Evolutionary conservation across 2,888 invertebrate species (phyloP).

Genomic region (Notocelia uddmanniana): DNA sequence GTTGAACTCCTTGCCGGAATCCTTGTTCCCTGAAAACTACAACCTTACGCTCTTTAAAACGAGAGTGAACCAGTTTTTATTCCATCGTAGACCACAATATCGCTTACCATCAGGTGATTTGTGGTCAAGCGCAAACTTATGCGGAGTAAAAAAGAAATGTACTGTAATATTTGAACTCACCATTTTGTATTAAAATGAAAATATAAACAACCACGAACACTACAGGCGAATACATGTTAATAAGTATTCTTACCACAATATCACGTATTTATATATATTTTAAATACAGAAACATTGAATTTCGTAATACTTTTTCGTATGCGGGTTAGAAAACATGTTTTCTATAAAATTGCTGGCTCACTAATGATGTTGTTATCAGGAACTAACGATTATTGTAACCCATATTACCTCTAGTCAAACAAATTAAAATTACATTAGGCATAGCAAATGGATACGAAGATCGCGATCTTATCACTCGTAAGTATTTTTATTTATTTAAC

Average conservation of each 20-base stretch:
- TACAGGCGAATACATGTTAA: neutral
- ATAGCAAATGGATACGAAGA: neutral
- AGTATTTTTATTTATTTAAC: neutral
- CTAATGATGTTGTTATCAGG: constrained; percentile 35
- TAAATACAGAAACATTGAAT: neutral
- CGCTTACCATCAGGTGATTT: no score
- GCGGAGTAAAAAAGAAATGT: no score
- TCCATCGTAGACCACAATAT: no score
- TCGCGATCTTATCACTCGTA: neutral
- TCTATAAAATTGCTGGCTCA: constrained; percentile 4
- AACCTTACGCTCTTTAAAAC: no score
- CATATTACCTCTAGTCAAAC: neutral
- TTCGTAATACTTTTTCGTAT: constrained; percentile 10
- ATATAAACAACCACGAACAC: constrained; percentile 1
- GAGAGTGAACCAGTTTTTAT: no score
- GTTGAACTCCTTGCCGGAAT: no score
- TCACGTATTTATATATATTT: constrained; percentile 11
- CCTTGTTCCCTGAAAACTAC: no score
- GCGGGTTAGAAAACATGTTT: constrained; percentile 28
- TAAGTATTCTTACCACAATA: neutral
- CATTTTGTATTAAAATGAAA: constrained; percentile 18
- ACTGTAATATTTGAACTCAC: constrained; percentile 8
- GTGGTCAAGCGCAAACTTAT: no score
- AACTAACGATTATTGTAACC: neutral
- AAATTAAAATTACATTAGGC: neutral